phyloP scores from a whole-genome alignment of 2,797 vertebrate genomes.

The Allobates femoralis region DNA sequence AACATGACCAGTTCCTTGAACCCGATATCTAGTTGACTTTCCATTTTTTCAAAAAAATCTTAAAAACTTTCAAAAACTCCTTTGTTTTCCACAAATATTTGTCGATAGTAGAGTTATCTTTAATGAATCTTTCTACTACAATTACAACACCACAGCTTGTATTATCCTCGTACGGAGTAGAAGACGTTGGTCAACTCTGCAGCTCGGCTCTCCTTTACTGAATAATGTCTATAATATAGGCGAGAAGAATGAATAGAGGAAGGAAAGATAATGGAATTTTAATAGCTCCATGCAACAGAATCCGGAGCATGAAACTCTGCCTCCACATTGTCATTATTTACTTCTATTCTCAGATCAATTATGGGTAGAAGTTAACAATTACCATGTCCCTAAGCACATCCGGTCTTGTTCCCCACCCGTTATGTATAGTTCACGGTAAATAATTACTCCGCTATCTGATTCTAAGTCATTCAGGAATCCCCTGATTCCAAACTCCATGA shows the following conservation, averaged over 20 bases:
- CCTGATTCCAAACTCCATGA: constrained; percentile 25
- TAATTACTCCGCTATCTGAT: constrained; percentile 22
- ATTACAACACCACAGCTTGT: background rate
- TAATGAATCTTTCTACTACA: background rate
- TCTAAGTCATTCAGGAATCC: constrained; percentile 29
- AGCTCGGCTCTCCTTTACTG: background rate
- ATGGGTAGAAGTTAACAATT: constrained; percentile 44
- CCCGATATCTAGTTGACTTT: too few species aligned
- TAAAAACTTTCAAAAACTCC: background rate
- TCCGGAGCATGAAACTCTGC: constrained; percentile 34
- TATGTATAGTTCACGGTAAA: constrained; percentile 18
- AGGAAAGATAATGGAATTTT: constrained; percentile 48
- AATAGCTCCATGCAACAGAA: constrained; percentile 47
- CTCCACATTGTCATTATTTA: constrained; percentile 47
- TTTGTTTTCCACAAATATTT: constrained; percentile 27
- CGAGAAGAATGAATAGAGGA: constrained; percentile 7
- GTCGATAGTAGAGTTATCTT: background rate
- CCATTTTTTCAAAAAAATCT: too few species aligned
- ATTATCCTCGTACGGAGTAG: background rate
- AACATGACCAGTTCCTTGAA: too few species aligned
- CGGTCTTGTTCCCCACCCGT: background rate
- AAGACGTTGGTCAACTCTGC: background rate
- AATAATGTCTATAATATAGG: background rate
- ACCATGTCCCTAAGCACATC: constrained; percentile 36
- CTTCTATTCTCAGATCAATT: constrained; percentile 37